A percentile compares a stretch with the other conserved stretches of the same genome.
These are phyloP conservation scores for Nineta flava DNA, from an alignment of 2,888 invertebrate species.

Conservation along the genomic window DNA sequence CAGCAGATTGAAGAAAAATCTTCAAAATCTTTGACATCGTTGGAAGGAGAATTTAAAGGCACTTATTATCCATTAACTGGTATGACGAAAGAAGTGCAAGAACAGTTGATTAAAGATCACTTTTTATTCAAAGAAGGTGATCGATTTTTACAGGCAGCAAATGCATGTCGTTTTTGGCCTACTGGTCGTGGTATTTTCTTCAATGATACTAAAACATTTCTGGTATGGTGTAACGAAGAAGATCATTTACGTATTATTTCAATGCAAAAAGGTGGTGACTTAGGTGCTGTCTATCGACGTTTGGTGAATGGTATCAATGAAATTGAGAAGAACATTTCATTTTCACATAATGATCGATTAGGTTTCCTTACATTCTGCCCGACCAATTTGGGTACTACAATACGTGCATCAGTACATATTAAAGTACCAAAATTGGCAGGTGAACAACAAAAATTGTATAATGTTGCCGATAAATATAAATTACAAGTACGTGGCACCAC, in stretches of 20 bases:
- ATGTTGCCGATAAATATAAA: constrained; percentile 38
- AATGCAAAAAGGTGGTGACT: constrained; percentile 90
- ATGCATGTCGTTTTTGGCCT: constrained; percentile 93
- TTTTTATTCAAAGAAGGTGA: constrained; percentile 96
- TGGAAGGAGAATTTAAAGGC: constrained; percentile 67
- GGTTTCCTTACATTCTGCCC: constrained; percentile 60
- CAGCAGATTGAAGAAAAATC: constrained; percentile 40
- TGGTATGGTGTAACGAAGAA: constrained; percentile 95
- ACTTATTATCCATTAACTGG: constrained; percentile 84
- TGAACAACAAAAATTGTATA: constrained; percentile 34
- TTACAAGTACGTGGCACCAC: constrained; percentile 40
- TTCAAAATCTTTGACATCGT: constrained; percentile 22
- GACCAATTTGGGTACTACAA: constrained; percentile 54
- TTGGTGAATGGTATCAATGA: constrained; percentile 33
- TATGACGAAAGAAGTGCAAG: constrained; percentile 84
- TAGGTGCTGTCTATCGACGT: constrained; percentile 52
- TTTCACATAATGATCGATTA: constrained; percentile 39
- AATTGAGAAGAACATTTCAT: constrained; percentile 33
- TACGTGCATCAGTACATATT: constrained; percentile 55
- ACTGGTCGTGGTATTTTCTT: constrained; percentile 85
- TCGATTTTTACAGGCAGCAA: constrained; percentile 73
- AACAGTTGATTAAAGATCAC: constrained; percentile 91
- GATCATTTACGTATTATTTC: constrained; percentile 95
- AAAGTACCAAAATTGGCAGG: constrained; percentile 41
- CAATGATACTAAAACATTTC: constrained; percentile 88